Percentiles rank a stretch among this genome's conserved stretches.
Conservation (phyloP, 2,113 vertebrate species). For the Sminthopsis crassicaudata region DNA sequence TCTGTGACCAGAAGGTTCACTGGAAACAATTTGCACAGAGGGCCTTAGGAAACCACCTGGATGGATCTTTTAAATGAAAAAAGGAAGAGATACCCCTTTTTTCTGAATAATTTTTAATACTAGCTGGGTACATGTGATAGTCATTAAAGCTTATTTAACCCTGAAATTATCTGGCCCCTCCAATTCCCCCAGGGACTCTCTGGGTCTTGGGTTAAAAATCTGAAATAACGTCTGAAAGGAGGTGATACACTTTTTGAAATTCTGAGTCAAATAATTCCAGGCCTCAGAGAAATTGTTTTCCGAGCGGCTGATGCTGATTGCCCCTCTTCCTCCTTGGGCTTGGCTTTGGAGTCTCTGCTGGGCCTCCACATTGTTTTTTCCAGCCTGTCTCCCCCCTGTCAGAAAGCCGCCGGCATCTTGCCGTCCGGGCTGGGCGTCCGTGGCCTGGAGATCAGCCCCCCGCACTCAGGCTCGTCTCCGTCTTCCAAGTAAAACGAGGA, state of each 20-base stretch:
- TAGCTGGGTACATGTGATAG: slow-evolving; percentile 88
- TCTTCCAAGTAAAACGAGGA: slow-evolving; percentile 76
- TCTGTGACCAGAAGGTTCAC: slow-evolving; percentile 87
- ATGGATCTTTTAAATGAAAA: slow-evolving; percentile 88
- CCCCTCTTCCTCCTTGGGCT: not conserved
- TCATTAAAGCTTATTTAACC: slow-evolving; percentile 90
- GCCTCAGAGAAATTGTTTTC: slow-evolving; percentile 69
- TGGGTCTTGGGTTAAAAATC: slow-evolving; percentile 84
- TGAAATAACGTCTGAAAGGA: slow-evolving; percentile 84
- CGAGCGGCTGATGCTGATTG: not conserved
- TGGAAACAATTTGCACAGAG: slow-evolving; percentile 90
- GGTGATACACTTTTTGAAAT: slow-evolving; percentile 77
- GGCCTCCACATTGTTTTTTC: not conserved
- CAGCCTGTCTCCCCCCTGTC: not conserved
- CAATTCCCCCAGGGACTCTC: slow-evolving; percentile 78
- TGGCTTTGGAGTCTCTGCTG: slow-evolving; percentile 54
- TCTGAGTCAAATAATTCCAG: slow-evolving; percentile 73
- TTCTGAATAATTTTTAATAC: slow-evolving; percentile 85
- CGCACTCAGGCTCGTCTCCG: slow-evolving; percentile 68
- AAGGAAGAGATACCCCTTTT: slow-evolving; percentile 89
- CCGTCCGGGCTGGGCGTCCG: slow-evolving; percentile 67
- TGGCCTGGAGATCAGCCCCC: slow-evolving; percentile 73
- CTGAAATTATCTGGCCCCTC: slow-evolving; percentile 88
- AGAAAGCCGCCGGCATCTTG: not conserved
- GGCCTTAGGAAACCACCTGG: slow-evolving; percentile 89